Evolutionary conservation across 2,888 invertebrate genomes (phyloP).

Genomic region (Drosophila eohydei): DNA sequence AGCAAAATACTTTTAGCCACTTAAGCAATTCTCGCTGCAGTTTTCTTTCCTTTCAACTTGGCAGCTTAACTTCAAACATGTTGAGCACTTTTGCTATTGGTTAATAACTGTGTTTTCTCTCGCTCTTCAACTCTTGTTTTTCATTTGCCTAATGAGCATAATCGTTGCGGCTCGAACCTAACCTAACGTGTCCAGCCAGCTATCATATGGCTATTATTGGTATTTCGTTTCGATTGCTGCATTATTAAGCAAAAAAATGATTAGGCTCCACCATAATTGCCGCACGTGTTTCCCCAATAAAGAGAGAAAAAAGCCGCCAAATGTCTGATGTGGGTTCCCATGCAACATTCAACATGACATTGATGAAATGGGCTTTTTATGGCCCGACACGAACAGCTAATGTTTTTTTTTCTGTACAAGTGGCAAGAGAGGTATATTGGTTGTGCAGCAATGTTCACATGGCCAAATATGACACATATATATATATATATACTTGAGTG

Average conservation of each 20-base stretch:
- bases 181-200: constrained; percentile 42
- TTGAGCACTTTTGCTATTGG: constrained; percentile 5
- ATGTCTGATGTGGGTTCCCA: constrained; percentile 48
- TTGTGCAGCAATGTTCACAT: neutral
- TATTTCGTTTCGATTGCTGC: constrained; percentile 37
- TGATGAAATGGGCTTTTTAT: constrained; percentile 73
- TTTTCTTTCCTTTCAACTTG: neutral
- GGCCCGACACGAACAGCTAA: constrained; percentile 38
- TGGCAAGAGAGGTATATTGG: neutral
- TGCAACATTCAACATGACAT: constrained; percentile 57
- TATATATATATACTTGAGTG: too few relatives aligned
- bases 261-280: constrained; percentile 56
- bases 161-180: constrained; percentile 43
- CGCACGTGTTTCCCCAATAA: constrained; percentile 64
- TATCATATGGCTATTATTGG: constrained; percentile 40
- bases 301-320: constrained; percentile 21
- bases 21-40: neutral
- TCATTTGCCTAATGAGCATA: constrained; percentile 48
- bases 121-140: constrained; percentile 9
- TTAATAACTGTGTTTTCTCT: constrained; percentile 4
- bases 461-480: too few relatives aligned
- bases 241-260: constrained; percentile 64
- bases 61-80: neutral
- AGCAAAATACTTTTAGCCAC: neutral
- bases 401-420: constrained; percentile 33